phyloP scores from a whole-genome alignment of 2,797 vertebrate species.

The Arvicola amphibius region DNA sequence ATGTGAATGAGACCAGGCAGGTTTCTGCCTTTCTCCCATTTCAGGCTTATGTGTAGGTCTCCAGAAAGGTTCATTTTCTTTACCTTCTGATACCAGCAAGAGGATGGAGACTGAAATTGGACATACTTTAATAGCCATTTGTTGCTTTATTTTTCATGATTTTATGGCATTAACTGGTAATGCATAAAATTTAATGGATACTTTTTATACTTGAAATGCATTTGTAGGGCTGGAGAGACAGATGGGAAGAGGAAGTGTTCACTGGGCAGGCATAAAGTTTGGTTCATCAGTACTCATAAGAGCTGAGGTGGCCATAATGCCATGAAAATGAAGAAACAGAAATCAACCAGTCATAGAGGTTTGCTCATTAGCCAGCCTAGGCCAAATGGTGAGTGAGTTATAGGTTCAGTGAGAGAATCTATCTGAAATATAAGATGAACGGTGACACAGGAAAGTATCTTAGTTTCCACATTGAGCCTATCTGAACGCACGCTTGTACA shows the following conservation, averaged over 20 bases:
- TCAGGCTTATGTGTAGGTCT: not conserved
- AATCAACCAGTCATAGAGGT: too few species aligned
- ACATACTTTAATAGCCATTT: not conserved
- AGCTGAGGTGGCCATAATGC: not conserved
- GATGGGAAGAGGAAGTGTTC: rapidly evolving
- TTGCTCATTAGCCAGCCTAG: not conserved
- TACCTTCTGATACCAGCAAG: not conserved
- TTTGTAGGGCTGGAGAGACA: not conserved
- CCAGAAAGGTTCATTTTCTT: not conserved
- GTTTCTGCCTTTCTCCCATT: not conserved
- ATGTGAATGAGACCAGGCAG: not conserved
- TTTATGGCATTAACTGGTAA: not conserved
- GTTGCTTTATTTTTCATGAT: not conserved
- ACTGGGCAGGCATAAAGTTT: not conserved
- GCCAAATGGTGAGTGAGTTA: not conserved
- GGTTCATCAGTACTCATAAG: not conserved
- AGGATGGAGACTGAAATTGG: not conserved
- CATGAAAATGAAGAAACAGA: not conserved
- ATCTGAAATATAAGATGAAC: not conserved
- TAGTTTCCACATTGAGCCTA: too few species aligned
- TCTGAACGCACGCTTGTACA: rapidly evolving
- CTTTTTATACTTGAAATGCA: not conserved
- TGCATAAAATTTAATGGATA: not conserved
- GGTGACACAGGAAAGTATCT: too few species aligned
- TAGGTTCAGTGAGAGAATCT: not conserved